Conservation (phyloP, 1,140 invertebrate species). For the Scaptodrosophila lebanonensis region DNA sequence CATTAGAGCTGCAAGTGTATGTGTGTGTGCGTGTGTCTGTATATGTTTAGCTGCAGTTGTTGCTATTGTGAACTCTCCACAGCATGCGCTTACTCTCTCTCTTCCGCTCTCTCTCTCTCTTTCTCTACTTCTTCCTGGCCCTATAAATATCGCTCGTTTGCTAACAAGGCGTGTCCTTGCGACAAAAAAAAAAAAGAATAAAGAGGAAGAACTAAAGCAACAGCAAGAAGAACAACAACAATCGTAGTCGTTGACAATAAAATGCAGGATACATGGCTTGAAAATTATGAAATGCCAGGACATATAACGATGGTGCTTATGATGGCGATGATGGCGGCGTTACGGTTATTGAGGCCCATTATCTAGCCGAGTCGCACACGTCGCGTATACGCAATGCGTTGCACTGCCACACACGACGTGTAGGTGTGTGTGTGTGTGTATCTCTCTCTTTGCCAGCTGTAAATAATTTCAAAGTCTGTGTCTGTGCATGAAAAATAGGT, state of each 20-base stretch:
- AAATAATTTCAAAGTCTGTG: slow-evolving; percentile 65
- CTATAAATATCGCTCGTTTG: too few species aligned
- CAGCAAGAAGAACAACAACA: too few species aligned
- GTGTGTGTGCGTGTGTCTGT: slow-evolving; percentile 1
- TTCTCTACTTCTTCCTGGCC: too few species aligned
- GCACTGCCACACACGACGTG: slow-evolving; percentile 1
- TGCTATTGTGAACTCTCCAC: background rate
- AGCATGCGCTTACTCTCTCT: too few species aligned
- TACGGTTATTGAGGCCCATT: slow-evolving; percentile 54
- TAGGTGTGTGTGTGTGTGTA: slow-evolving; percentile 4
- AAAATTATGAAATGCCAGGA: slow-evolving; percentile 44
- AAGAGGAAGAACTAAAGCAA: too few species aligned
- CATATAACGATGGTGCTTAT: slow-evolving; percentile 18
- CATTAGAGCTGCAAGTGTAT: slow-evolving; percentile 35
- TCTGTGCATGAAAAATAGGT: slow-evolving; percentile 55
- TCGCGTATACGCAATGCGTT: slow-evolving; percentile 26
- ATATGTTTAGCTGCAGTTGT: slow-evolving; percentile 45
- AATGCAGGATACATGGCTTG: slow-evolving; percentile 46
- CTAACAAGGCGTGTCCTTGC: slow-evolving; percentile 45
- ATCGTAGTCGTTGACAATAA: slow-evolving; percentile 62
- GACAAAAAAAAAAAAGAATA: slow-evolving; percentile 2
- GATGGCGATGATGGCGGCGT: slow-evolving; percentile 14
- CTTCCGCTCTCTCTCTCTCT: too few species aligned
- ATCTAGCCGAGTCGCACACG: slow-evolving; percentile 15
- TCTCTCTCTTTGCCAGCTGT: slow-evolving; percentile 42